phyloP scores from a whole-genome alignment of 2,113 vertebrate genomes.

The Porphyrio hochstetteri region DNA sequence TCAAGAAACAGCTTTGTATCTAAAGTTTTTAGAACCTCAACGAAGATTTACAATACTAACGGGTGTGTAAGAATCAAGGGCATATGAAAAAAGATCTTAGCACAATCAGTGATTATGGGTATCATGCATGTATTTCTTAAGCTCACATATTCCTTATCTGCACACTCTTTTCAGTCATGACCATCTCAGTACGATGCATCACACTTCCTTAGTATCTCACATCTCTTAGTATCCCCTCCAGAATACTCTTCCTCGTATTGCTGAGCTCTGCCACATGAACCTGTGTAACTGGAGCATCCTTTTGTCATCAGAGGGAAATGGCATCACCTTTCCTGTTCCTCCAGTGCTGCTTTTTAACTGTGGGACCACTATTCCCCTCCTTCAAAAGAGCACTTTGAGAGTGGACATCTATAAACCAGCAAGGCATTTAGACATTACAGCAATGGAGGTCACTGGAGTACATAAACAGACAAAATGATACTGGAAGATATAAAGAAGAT shows the following conservation, averaged over 20 bases:
- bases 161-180: neutral
- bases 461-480: slow-evolving; percentile 10
- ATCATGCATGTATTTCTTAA: neutral
- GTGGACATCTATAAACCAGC: neutral
- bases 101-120: neutral
- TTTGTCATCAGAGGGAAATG: neutral
- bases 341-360: neutral
- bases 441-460: neutral
- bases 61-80: neutral
- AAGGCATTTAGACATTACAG: neutral
- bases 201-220: neutral
- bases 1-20: neutral
- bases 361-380: neutral
- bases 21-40: neutral
- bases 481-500: neutral
- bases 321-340: neutral
- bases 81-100: neutral
- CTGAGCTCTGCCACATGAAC: neutral
- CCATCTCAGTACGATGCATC: neutral
- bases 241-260: neutral
- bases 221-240: neutral
- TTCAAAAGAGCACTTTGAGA: neutral
- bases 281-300: neutral
- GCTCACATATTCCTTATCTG: neutral
- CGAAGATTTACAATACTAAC: neutral